Evolutionary conservation across 2,888 invertebrate species (phyloP).

Genomic region (Lagria hirta): DNA sequence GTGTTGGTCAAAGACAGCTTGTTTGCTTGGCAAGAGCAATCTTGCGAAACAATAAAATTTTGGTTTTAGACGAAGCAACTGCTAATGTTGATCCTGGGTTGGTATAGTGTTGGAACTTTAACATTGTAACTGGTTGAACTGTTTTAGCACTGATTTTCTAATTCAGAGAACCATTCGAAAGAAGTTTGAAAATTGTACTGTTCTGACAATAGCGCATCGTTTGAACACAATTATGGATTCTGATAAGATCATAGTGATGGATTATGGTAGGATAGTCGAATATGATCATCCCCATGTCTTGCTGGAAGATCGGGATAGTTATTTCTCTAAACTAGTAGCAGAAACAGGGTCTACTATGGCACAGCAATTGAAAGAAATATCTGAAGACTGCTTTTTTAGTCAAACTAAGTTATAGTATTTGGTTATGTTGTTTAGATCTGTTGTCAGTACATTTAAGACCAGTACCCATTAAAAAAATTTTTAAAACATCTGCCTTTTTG

Average conservation of each 20-base stretch:
- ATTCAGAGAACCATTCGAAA: constrained; percentile 74
- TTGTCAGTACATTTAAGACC: no score
- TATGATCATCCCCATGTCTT: constrained; percentile 57
- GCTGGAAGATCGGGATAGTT: constrained; percentile 43
- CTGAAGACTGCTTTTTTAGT: no score
- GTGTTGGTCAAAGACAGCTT: constrained; percentile 85
- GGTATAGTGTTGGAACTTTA: constrained; percentile 41
- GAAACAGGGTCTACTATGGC: no score
- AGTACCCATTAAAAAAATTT: no score
- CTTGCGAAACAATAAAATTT: constrained; percentile 75
- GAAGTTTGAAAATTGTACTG: constrained; percentile 75
- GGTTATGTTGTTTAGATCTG: no score
- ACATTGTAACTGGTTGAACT: neutral
- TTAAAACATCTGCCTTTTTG: no score
- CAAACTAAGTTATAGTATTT: no score
- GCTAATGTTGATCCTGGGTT: constrained; percentile 87
- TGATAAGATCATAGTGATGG: constrained; percentile 66
- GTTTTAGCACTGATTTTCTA: constrained; percentile 65
- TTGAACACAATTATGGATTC: constrained; percentile 58
- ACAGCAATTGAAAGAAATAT: no score
- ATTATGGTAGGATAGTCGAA: constrained; percentile 57
- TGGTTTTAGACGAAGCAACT: constrained; percentile 90
- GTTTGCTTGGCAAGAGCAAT: constrained; percentile 87
- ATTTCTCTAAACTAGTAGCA: constrained; percentile 45
- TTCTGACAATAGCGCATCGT: constrained; percentile 80